Percentiles rank a stretch among this genome's conserved stretches.
These are phyloP conservation scores for Neelides sp. DNA, from an alignment of 1,140 invertebrate genomes.

Conservation along the genomic window DNA sequence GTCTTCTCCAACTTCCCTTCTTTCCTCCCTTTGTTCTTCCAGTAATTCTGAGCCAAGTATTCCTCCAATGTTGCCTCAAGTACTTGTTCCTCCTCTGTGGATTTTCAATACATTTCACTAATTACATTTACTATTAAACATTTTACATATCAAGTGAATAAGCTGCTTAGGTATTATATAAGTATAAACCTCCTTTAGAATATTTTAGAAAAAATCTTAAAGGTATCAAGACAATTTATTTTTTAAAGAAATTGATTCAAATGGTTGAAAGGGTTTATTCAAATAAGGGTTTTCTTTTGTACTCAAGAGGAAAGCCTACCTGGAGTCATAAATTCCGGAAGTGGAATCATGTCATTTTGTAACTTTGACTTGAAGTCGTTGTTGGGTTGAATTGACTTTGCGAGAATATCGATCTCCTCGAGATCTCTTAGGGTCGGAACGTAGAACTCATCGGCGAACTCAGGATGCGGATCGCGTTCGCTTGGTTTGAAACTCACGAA, in stretches of 20 bases:
- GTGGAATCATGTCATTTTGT: not conserved
- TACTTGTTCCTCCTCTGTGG: slow-evolving; percentile 7
- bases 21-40: not conserved
- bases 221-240: no score
- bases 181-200: not conserved
- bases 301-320: no score
- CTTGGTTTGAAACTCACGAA: slow-evolving; percentile 66
- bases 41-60: slow-evolving; percentile 2
- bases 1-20: slow-evolving; percentile 11
- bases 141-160: not conserved
- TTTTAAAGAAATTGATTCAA: no score
- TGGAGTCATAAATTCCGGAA: not conserved
- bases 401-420: not conserved
- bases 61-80: slow-evolving; percentile 12
- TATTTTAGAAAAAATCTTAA: not conserved
- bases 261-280: no score
- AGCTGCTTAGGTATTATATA: not conserved
- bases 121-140: not conserved
- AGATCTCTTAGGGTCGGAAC: slow-evolving; percentile 43
- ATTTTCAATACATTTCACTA: not conserved
- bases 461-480: slow-evolving; percentile 46
- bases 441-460: slow-evolving; percentile 65
- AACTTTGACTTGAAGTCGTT: no score
- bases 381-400: not conserved
- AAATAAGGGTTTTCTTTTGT: no score